A percentile compares a stretch with the other conserved stretches of the same genome.
These are phyloP conservation scores for Drosophila miranda DNA, from an alignment of 1,140 invertebrate genomes.

Conservation along the genomic window DNA sequence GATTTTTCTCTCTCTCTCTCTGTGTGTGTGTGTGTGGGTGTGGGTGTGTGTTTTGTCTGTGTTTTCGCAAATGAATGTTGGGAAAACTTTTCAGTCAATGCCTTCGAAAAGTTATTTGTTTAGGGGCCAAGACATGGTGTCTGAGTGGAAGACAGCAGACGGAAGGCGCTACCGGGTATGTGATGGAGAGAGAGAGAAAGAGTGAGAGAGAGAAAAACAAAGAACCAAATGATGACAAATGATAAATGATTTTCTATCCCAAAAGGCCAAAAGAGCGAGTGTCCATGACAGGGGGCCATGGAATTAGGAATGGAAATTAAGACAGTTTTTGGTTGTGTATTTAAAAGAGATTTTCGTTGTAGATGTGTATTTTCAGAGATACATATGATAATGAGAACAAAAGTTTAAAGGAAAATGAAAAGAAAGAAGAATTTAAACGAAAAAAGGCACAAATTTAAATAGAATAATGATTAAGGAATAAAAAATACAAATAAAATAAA, in stretches of 20 bases:
- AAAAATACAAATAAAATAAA: too few relatives aligned
- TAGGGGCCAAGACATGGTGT: conserved; percentile 30
- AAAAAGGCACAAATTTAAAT: too few relatives aligned
- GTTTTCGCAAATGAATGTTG: conserved; percentile 6
- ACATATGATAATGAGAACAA: neutral
- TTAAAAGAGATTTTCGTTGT: neutral
- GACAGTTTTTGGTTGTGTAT: conserved; percentile 14
- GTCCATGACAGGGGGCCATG: conserved; percentile 28
- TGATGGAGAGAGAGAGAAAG: too few relatives aligned
- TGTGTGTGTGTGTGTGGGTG: conserved; percentile 12
- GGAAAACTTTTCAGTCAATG: conserved; percentile 41
- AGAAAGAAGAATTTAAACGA: too few relatives aligned
- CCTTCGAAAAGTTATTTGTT: conserved; percentile 53
- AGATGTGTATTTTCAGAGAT: neutral
- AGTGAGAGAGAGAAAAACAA: conserved; percentile 25
- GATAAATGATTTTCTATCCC: conserved; percentile 42
- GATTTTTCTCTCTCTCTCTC: conserved; percentile 10
- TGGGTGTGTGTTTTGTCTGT: neutral
- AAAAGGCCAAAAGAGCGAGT: conserved; percentile 11
- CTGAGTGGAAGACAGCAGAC: conserved; percentile 3
- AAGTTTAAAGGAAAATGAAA: too few relatives aligned
- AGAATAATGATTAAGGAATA: too few relatives aligned
- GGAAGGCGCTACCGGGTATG: conserved; percentile 2
- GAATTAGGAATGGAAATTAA: conserved; percentile 14
- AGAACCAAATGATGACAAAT: conserved; percentile 38